Percentiles rank a stretch among this genome's conserved stretches.
phyloP scores from a whole-genome alignment of 2,113 vertebrate genomes.

The Arizona elegans region DNA sequence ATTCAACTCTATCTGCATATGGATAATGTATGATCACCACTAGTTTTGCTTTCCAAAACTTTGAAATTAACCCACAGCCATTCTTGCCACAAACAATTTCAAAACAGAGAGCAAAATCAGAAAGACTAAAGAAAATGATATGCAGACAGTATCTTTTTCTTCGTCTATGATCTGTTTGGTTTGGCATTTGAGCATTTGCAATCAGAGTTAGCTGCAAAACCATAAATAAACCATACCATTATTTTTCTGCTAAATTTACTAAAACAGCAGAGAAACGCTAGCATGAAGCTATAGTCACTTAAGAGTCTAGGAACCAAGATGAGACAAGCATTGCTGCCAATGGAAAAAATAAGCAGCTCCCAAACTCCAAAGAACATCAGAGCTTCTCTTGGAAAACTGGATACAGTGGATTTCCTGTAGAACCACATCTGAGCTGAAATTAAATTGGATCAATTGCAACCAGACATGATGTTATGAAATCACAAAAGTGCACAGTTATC shows the following conservation, averaged over 20 bases:
- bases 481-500: not conserved
- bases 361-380: not conserved
- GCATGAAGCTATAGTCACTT: not conserved
- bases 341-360: not conserved
- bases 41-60: not conserved
- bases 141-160: not conserved
- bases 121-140: not conserved
- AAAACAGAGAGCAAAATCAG: not conserved
- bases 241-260: not conserved
- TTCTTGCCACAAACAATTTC: not conserved
- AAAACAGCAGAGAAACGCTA: not conserved
- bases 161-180: not conserved
- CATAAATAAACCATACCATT: not conserved
- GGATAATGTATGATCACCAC: not conserved
- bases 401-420: not conserved
- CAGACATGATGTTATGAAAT: not conserved
- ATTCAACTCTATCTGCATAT: not conserved
- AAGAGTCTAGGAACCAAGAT: not conserved
- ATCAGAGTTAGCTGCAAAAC: not conserved
- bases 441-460: not conserved
- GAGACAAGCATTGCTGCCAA: not conserved
- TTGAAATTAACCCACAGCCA: not conserved
- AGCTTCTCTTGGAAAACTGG: not conserved
- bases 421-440: not conserved
- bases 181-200: not conserved